Evolutionary conservation across 2,797 vertebrate genomes (phyloP).

Genomic region (Melanitta fusca): DNA sequence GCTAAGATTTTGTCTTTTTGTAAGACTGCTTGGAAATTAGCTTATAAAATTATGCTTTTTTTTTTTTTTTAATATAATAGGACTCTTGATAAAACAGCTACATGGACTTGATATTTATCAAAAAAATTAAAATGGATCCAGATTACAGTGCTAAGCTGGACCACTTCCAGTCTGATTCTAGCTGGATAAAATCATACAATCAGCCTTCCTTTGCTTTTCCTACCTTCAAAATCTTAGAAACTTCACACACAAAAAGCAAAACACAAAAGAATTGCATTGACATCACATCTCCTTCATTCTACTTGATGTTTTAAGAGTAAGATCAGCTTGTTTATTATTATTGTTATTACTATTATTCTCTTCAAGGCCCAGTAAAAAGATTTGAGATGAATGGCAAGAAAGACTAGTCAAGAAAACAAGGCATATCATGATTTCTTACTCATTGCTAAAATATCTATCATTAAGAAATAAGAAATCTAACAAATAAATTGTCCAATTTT

Average conservation of each 20-base stretch:
- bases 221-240: neutral
- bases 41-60: neutral
- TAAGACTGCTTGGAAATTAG: neutral
- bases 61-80: neutral
- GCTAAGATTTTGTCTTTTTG: neutral
- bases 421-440: neutral
- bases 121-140: neutral
- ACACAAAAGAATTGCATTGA: neutral
- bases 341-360: neutral
- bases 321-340: neutral
- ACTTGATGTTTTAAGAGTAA: neutral
- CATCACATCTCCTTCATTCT: neutral
- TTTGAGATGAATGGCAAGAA: neutral
- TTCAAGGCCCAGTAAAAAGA: neutral
- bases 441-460: neutral
- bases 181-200: neutral
- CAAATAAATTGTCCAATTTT: neutral
- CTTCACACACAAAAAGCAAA: neutral
- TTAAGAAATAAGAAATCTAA: neutral
- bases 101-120: neutral
- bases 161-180: neutral
- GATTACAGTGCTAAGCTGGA: neutral
- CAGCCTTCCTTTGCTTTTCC: neutral
- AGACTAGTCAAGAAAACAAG: neutral
- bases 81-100: neutral